Conservation (phyloP, 1,140 invertebrate species). For the Drosophila arawakana region DNA sequence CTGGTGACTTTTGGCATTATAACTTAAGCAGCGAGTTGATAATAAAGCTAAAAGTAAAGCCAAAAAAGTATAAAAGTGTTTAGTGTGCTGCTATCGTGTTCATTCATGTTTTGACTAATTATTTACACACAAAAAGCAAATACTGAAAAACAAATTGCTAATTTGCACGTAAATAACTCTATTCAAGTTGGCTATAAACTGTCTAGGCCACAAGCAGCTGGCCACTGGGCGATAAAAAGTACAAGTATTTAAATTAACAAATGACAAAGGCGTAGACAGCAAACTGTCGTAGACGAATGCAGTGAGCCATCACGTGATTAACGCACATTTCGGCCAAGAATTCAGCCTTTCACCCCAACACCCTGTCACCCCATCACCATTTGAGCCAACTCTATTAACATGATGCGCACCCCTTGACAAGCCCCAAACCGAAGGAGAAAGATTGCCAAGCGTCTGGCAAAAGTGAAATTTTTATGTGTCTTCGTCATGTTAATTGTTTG, state of each 20-base stretch:
- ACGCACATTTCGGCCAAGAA: slow-evolving; percentile 63
- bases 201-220: slow-evolving; percentile 13
- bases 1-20: slow-evolving; percentile 51
- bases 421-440: neutral
- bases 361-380: neutral
- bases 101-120: slow-evolving; percentile 65
- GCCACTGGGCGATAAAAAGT: slow-evolving; percentile 61
- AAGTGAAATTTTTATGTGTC: slow-evolving; percentile 75
- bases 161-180: slow-evolving; percentile 71
- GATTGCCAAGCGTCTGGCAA: slow-evolving; percentile 7
- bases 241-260: slow-evolving; percentile 77
- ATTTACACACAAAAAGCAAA: slow-evolving; percentile 44
- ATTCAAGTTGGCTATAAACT: slow-evolving; percentile 21
- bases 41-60: slow-evolving; percentile 29
- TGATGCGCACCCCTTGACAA: slow-evolving; percentile 47
- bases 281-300: slow-evolving; percentile 23
- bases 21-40: slow-evolving; percentile 4
- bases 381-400: slow-evolving; percentile 32
- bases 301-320: slow-evolving; percentile 65
- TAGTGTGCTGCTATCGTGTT: slow-evolving; percentile 35
- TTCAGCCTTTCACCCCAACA: slow-evolving; percentile 17
- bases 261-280: slow-evolving; percentile 68
- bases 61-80: neutral
- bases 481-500: slow-evolving; percentile 79
- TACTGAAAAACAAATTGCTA: slow-evolving; percentile 59